Evolutionary conservation across 2,113 vertebrate genomes (phyloP), one percentile per base, ranked within the genome.

Genomic region (Glaucomys volans): DNA sequence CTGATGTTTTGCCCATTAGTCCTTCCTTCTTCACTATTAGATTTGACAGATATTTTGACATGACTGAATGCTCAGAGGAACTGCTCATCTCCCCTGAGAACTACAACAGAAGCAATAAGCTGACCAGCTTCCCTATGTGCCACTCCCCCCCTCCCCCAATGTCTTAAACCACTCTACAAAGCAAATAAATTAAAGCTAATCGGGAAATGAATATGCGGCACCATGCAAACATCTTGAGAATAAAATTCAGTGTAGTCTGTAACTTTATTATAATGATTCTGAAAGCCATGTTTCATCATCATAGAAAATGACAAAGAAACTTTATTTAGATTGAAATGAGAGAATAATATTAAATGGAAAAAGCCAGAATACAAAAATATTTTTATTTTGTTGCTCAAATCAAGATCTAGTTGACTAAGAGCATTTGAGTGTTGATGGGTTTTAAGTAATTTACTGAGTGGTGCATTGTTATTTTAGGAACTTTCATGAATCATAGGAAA

Each of bases 371-470:
- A 75, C 71, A 83, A 77, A 40, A 80, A 40, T n/a, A 67, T 91
- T 91, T 93, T 88, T 24, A 72, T 93, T 81, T 92, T 87, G 37
- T 64, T 14, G 89, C 50, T 86, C 3, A 57, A 83, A 57, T 81
- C 42, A 82, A 6, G 28, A 91, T 83, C 91, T 80, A 96, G 54
- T 26, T 80, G 35, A 42, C 72, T 67, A 87, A 77, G 57, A 84
- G 32, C 20, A 92, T 82, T 83, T 90, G 47, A 57, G 40, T 44
- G 17, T 84, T 83, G 24, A 10, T 62, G 4, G 87, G 20, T 71
- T 75, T 93, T 96, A 77, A 57, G 30, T 76, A 91, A 64, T 89
- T 94, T 81, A 37, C 22, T 74, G 18, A 87, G 14, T 26, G 7
- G 14, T 81, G 1, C 14, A 62, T 8, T 76, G 18, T 14, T 62